Evolutionary conservation across 92 coral and sea anemone genomes (phyloP), one percentile per base, ranked within the genome.

Genomic region (Siderastrea siderea): DNA sequence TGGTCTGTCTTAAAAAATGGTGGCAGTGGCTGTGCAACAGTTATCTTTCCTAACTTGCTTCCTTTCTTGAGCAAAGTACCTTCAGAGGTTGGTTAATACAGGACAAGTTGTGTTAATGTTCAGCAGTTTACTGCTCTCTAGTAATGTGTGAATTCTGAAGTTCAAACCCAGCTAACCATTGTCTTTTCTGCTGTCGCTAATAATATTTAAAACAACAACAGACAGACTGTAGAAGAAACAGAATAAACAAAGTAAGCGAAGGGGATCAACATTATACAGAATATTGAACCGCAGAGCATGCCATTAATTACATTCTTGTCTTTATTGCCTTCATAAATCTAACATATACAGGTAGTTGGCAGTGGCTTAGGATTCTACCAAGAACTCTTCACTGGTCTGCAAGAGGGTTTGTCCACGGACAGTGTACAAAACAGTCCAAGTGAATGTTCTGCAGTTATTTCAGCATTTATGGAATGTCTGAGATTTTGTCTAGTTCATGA

Each of bases 381-480:
- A 57, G 96, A 97, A 68, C 81, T 97, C 88, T 94, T 97, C 70
- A 84, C 47, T 55, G 94, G 82, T 78, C 82, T 94, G 44, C 93
- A 71, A 63, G 96, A 92, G 59, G 98, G 99, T 44, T 82, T 97
- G n/a, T 83, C 70, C 13, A 91, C 86, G 51, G 88, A 77, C 61
- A 90, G 82, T 68, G 96, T 96, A 53, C 85, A 78, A 63, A 92
- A 82, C 71, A 97, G 98, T 76, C 94, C 92, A 48, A 94, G 94
- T 69, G 98, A 97, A 84, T 83, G 97, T 80, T 94, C 93, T 38
- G 97, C 96, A 47, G 83, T 92, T 19, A 84, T 95, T 83, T 80
- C 94, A 68, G 93, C 98, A 11, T 97, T 96, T 67, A 97, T 97
- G 98, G 99, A 97, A 71, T 97, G 99, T 65, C 85, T 95, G 57